Conservation (phyloP, 2,888 invertebrate species). For the Drosophila helvetica region DNA sequence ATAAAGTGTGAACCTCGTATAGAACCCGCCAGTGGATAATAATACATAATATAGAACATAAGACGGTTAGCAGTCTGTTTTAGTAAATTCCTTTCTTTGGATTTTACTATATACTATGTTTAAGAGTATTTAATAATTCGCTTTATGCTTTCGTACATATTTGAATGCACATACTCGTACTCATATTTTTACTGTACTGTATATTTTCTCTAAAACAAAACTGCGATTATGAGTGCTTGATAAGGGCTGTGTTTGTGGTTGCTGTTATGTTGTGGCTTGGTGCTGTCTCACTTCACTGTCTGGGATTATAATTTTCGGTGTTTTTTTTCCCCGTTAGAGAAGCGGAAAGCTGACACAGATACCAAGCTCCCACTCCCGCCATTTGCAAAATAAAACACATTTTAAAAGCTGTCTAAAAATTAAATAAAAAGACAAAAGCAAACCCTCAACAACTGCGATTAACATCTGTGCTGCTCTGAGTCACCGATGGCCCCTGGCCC, state of each 20-base stretch:
- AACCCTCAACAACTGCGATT: slow-evolving; percentile 21
- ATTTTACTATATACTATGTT: no score
- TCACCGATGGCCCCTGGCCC: neutral
- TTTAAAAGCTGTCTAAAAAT: slow-evolving; percentile 14
- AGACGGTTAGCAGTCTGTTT: neutral
- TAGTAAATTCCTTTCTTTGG: neutral
- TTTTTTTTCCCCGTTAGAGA: slow-evolving; percentile 19
- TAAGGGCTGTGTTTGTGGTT: slow-evolving; percentile 48
- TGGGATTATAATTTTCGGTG: slow-evolving; percentile 9
- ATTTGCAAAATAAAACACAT: slow-evolving; percentile 11
- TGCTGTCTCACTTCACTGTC: neutral
- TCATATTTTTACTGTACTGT: slow-evolving; percentile 9
- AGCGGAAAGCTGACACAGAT: slow-evolving; percentile 42
- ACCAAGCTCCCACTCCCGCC: slow-evolving; percentile 15
- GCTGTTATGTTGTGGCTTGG: neutral
- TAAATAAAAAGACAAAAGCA: slow-evolving; percentile 23
- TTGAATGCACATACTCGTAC: neutral
- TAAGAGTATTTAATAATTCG: no score
- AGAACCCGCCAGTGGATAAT: no score
- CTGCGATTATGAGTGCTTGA: slow-evolving; percentile 51
- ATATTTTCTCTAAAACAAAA: slow-evolving; percentile 11
- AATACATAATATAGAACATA: no score
- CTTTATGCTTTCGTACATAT: neutral
- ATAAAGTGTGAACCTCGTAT: no score
- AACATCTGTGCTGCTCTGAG: slow-evolving; percentile 26